A percentile compares a stretch with the other conserved stretches of the same genome.
Evolutionary conservation across 2,797 vertebrate genomes (phyloP).

Genomic region (Acipenser oxyrinchus): DNA sequence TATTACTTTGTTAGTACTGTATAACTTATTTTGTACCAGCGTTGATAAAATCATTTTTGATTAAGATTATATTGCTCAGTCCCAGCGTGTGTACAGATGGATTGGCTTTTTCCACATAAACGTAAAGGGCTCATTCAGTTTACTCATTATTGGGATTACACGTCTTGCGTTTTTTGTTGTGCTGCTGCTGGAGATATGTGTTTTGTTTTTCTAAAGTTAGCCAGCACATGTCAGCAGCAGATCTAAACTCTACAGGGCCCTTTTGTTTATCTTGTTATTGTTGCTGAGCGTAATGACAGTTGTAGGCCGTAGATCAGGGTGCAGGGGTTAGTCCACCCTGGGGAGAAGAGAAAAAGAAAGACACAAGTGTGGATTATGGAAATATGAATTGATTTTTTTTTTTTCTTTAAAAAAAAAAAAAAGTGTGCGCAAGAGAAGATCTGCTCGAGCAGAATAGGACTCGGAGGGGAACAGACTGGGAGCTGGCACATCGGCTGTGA

Average conservation of each 20-base stretch:
- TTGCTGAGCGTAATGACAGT: constrained; percentile 92
- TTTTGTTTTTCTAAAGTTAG: constrained; percentile 57
- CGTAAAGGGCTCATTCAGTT: constrained; percentile 66
- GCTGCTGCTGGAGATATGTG: constrained; percentile 36
- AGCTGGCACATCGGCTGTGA: constrained; percentile 82
- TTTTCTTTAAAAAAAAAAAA: constrained; percentile 30
- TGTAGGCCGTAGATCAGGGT: constrained; percentile 87
- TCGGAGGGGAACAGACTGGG: constrained; percentile 87
- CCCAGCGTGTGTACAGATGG: constrained; percentile 61
- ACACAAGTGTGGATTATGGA: constrained; percentile 99
- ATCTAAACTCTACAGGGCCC: constrained; percentile 72
- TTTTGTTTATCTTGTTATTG: constrained; percentile 96
- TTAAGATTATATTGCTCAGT: constrained; percentile 48
- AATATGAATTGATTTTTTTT: constrained; percentile 96
- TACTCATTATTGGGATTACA: constrained; percentile 73
- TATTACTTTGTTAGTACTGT: no score
- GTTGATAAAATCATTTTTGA: constrained; percentile 51
- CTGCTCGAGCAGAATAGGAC: constrained; percentile 75
- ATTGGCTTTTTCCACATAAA: constrained; percentile 62
- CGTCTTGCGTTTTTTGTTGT: constrained; percentile 46
- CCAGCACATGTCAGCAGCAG: constrained; percentile 90
- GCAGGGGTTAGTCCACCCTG: constrained; percentile 90
- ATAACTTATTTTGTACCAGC: no score
- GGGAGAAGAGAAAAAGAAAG: constrained; percentile 72
- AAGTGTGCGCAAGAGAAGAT: neutral